These are phyloP conservation scores for Mesitornis unicolor DNA, from an alignment of 2,113 vertebrate species.

Conservation along the genomic window DNA sequence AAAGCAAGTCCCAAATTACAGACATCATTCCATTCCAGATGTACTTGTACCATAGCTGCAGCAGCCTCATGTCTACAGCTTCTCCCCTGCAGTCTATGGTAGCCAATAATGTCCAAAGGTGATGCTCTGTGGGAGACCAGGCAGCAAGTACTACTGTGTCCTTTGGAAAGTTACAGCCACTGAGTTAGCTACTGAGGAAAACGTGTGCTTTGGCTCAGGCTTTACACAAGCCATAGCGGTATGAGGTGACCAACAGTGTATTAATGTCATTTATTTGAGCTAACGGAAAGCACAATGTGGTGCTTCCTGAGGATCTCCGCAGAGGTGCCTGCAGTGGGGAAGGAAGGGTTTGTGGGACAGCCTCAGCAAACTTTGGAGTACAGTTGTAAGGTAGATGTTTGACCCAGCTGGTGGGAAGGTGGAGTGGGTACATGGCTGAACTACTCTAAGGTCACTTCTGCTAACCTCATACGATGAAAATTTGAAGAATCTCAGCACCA, in stretches of 20 bases:
- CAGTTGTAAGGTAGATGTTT: background rate
- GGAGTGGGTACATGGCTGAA: no score
- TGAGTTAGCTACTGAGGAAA: background rate
- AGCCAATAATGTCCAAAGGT: background rate
- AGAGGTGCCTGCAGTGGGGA: background rate
- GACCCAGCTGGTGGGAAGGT: background rate
- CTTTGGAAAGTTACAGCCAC: background rate
- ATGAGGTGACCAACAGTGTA: background rate
- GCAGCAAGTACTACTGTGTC: background rate
- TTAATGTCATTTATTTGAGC: background rate
- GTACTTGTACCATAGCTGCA: background rate
- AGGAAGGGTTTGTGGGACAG: background rate
- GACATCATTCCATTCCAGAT: background rate
- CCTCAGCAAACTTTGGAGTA: background rate
- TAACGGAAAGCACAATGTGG: background rate
- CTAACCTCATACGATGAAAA: background rate
- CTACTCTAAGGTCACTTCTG: background rate
- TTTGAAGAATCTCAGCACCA: background rate
- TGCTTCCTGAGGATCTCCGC: background rate
- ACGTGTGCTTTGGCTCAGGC: background rate
- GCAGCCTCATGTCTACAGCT: rapidly evolving
- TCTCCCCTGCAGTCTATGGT: background rate
- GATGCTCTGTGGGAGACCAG: background rate
- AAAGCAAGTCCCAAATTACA: background rate
- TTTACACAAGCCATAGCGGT: background rate